These are phyloP conservation scores for Hapalemur alaotrensis DNA, from an alignment of 2,797 vertebrate genomes.

Conservation along the genomic window DNA sequence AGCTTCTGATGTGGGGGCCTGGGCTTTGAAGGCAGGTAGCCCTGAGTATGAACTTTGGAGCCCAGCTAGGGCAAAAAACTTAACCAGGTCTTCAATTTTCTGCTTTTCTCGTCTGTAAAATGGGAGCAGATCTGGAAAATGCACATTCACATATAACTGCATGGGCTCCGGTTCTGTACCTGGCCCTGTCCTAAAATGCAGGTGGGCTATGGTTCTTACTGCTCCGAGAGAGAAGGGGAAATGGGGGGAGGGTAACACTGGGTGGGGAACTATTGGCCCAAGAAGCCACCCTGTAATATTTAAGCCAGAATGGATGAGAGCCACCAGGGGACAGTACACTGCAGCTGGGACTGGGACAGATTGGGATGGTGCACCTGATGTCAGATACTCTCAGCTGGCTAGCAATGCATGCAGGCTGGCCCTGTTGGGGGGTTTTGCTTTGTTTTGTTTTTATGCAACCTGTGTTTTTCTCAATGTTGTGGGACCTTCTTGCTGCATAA, in stretches of 20 bases:
- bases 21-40: not conserved
- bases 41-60: not conserved
- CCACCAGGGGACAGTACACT: not conserved
- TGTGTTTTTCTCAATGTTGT: not conserved
- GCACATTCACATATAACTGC: not conserved
- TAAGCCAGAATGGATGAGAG: not conserved
- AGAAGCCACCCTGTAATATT: not conserved
- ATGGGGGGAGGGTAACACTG: too few relatives aligned
- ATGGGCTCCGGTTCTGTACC: not conserved
- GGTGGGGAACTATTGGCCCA: not conserved
- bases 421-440: too few relatives aligned
- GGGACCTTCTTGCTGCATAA: not conserved
- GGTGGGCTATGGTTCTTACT: not conserved
- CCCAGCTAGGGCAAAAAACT: not conserved
- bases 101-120: not conserved
- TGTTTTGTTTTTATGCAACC: not conserved
- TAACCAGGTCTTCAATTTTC: not conserved
- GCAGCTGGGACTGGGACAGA: not conserved
- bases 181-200: not conserved
- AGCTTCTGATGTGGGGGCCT: not conserved
- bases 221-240: not conserved
- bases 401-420: accelerated
- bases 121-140: not conserved
- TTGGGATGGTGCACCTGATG: not conserved
- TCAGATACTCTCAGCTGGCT: not conserved